Conservation (phyloP, 2,888 invertebrate genomes). For the Schrankia costaestrigalis region DNA sequence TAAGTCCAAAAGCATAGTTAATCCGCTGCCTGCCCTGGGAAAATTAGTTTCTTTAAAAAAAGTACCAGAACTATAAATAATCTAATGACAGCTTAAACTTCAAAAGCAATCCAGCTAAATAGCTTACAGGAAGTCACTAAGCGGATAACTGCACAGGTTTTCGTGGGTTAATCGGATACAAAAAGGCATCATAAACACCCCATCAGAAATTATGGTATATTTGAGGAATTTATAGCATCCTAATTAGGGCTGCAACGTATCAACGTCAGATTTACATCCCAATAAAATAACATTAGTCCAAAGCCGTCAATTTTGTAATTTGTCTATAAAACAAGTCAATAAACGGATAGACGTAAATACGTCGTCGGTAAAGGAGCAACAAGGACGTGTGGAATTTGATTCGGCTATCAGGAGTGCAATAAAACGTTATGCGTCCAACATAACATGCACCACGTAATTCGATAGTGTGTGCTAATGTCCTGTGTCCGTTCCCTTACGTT, state of each 20-base stretch:
- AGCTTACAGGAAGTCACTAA: too few relatives aligned
- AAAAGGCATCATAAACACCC: too few relatives aligned
- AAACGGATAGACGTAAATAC: constrained; percentile 33
- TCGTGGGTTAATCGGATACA: too few relatives aligned
- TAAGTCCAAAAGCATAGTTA: too few relatives aligned
- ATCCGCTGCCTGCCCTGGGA: too few relatives aligned
- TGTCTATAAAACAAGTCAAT: constrained; percentile 26
- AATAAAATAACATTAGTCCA: constrained; percentile 16
- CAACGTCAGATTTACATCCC: neutral
- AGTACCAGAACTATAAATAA: too few relatives aligned
- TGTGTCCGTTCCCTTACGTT: constrained; percentile 32
- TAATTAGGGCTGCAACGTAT: constrained; percentile 1
- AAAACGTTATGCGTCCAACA: constrained; percentile 57
- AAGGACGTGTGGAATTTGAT: constrained; percentile 48
- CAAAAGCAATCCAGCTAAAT: too few relatives aligned
- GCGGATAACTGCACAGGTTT: too few relatives aligned
- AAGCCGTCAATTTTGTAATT: constrained; percentile 29
- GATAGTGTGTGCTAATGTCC: constrained; percentile 49
- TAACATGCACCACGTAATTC: constrained; percentile 54
- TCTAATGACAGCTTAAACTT: too few relatives aligned
- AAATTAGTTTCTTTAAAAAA: too few relatives aligned
- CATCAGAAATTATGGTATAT: too few relatives aligned
- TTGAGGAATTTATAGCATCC: too few relatives aligned
- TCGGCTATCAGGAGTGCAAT: constrained; percentile 48
- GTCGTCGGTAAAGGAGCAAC: constrained; percentile 32